Percentiles rank a stretch among this genome's conserved stretches.
Evolutionary conservation across 2,113 vertebrate genomes (phyloP).

Genomic region (Brachypodius melanocephalos): DNA sequence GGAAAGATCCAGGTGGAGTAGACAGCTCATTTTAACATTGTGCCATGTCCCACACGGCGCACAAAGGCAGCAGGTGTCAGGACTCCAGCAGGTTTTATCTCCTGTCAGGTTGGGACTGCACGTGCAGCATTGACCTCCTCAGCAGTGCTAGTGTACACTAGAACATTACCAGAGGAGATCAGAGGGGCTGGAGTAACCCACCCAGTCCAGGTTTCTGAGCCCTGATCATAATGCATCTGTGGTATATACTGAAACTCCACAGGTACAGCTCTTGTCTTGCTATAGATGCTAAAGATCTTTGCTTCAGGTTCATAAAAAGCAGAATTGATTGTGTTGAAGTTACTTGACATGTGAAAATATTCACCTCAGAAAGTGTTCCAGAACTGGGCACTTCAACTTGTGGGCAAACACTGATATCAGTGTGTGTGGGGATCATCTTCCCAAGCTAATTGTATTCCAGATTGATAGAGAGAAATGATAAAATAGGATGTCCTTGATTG

Average conservation of each 20-base stretch:
- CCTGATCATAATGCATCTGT: background rate
- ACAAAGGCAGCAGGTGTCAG: background rate
- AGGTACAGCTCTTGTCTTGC: background rate
- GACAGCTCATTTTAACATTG: background rate
- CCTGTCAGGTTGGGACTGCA: background rate
- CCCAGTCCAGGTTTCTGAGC: background rate
- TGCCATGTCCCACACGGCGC: too few relatives aligned
- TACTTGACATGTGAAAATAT: background rate
- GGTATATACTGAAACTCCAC: background rate
- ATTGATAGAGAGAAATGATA: background rate
- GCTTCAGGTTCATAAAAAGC: background rate
- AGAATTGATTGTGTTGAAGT: accelerated
- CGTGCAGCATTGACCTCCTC: accelerated
- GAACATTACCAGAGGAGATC: background rate
- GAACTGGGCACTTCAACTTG: background rate
- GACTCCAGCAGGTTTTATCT: background rate
- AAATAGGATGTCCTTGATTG: background rate
- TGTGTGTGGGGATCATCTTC: background rate
- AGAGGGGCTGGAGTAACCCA: background rate
- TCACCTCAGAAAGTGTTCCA: background rate
- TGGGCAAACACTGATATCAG: background rate
- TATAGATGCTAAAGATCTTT: background rate
- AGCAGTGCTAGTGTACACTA: background rate
- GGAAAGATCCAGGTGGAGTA: background rate
- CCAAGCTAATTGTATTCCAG: background rate